phyloP scores from a whole-genome alignment of 2,113 vertebrate genomes.

The Xenopus borealis region DNA sequence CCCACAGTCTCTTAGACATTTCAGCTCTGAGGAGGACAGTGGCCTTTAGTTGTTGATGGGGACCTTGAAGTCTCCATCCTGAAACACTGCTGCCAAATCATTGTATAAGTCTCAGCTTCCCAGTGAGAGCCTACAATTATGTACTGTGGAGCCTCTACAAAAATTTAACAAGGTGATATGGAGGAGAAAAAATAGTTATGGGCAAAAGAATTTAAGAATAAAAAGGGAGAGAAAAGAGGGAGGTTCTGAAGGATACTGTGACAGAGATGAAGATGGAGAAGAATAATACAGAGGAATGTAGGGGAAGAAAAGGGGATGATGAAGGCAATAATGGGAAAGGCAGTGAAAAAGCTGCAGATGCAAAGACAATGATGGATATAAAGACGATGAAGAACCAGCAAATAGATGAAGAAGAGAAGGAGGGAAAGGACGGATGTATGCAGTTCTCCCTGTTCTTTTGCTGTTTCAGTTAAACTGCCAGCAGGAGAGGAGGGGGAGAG shows the following conservation, averaged over 20 bases:
- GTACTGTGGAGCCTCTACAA: no score
- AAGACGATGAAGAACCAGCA: not conserved
- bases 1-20: constrained; percentile 29
- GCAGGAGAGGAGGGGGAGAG: constrained; percentile 14
- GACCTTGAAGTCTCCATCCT: constrained; percentile 49
- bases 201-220: no score
- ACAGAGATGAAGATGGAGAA: constrained; percentile 17
- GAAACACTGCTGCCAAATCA: constrained; percentile 49
- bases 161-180: no score
- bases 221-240: no score
- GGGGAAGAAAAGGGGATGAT: no score
- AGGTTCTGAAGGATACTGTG: not conserved
- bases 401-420: constrained; percentile 6
- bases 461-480: constrained; percentile 43
- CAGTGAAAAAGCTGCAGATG: not conserved
- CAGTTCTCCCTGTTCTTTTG: constrained; percentile 47
- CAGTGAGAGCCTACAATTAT: no score
- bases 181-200: no score
- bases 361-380: not conserved
- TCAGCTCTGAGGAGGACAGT: constrained; percentile 49
- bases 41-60: constrained; percentile 47
- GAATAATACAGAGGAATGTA: constrained; percentile 6
- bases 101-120: constrained; percentile 11
- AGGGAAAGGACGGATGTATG: constrained; percentile 42
- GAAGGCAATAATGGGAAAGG: constrained; percentile 2